These are phyloP conservation scores for Rynchops niger DNA, from an alignment of 2,113 vertebrate genomes.

Conservation along the genomic window DNA sequence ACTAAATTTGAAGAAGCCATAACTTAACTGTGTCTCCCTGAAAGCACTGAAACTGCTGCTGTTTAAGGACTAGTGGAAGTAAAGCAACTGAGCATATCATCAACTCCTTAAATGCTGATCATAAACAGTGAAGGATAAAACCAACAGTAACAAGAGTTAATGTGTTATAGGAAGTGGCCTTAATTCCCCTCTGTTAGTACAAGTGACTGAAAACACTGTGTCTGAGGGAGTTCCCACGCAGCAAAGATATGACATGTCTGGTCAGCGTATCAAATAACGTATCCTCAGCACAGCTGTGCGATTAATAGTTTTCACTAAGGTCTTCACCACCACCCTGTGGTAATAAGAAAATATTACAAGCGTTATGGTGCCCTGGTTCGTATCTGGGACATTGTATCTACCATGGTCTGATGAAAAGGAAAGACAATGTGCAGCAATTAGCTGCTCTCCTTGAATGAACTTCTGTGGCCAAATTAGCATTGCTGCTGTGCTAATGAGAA, in stretches of 20 bases:
- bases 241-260: neutral
- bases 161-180: neutral
- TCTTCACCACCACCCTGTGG: conserved; percentile 31
- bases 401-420: neutral
- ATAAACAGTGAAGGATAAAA: neutral
- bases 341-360: neutral
- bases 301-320: neutral
- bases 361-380: neutral
- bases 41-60: neutral
- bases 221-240: neutral
- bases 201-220: neutral
- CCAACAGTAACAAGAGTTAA: neutral
- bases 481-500: neutral
- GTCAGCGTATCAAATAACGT: fast-evolving
- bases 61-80: neutral
- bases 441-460: neutral
- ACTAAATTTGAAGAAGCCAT: neutral
- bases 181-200: neutral
- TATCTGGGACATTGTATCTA: neutral
- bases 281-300: neutral
- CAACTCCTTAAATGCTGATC: neutral
- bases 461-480: neutral
- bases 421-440: neutral
- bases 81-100: neutral
- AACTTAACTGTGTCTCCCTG: neutral